phyloP scores from a whole-genome alignment of 2,113 vertebrate genomes.

The Gavialis gangeticus region DNA sequence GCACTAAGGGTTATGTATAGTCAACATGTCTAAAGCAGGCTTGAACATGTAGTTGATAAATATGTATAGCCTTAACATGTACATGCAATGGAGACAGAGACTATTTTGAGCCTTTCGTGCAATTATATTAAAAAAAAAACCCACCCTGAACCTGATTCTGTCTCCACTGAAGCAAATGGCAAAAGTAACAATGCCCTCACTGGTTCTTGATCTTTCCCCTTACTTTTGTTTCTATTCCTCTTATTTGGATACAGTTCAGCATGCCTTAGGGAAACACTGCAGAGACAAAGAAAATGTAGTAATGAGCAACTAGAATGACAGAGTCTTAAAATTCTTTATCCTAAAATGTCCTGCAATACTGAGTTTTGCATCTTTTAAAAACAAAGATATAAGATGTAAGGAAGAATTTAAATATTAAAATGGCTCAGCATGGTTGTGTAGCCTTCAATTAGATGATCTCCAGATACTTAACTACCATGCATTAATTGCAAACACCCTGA shows the following conservation, averaged over 20 bases:
- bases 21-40: neutral
- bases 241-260: too few species aligned
- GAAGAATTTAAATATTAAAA: neutral
- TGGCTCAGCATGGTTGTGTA: neutral
- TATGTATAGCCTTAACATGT: neutral
- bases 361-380: neutral
- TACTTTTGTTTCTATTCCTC: neutral
- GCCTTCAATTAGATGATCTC: neutral
- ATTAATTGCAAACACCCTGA: too few species aligned
- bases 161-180: neutral
- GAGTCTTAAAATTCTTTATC: neutral
- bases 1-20: neutral
- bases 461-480: neutral
- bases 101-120: neutral
- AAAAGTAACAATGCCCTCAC: neutral
- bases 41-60: neutral
- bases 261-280: too few species aligned
- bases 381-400: neutral
- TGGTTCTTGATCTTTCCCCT: neutral
- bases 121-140: neutral
- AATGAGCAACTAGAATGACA: neutral
- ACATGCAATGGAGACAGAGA: neutral
- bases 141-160: neutral
- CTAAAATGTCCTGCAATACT: neutral
- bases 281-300: neutral